phyloP scores from a whole-genome alignment of 2,113 vertebrate genomes.

The Bubo bubo region DNA sequence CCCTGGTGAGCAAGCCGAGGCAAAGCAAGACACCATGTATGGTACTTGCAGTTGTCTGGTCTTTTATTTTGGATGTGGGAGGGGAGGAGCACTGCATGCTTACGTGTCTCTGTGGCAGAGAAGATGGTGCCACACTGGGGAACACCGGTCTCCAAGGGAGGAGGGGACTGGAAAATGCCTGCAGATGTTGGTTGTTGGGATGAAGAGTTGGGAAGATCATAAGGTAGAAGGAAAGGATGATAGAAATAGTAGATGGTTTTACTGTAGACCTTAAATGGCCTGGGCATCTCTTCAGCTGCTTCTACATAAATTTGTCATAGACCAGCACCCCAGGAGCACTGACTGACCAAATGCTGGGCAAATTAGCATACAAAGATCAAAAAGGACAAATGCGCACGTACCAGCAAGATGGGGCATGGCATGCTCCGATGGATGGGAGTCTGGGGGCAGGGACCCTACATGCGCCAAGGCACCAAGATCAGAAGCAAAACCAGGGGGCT shows the following conservation, averaged over 20 bases:
- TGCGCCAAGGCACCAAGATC: not conserved
- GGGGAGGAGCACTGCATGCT: not conserved
- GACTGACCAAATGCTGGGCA: not conserved
- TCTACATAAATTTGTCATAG: not conserved
- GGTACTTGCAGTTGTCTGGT: not conserved
- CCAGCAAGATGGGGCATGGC: not conserved
- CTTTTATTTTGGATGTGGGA: not conserved
- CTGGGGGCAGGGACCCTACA: not conserved
- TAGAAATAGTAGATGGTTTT: not conserved
- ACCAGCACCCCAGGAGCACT: not conserved
- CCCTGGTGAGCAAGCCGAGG: not conserved
- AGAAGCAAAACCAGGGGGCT: not conserved
- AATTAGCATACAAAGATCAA: not conserved
- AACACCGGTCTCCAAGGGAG: not conserved
- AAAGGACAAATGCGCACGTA: not conserved
- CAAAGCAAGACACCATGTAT: not conserved
- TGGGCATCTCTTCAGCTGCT: not conserved
- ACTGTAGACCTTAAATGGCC: not conserved
- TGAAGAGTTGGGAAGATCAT: not conserved
- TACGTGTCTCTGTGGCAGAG: not conserved
- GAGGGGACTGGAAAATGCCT: not conserved
- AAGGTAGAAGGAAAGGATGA: not conserved
- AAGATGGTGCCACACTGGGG: not conserved
- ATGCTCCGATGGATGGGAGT: accelerated
- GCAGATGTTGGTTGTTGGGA: not conserved